A percentile compares a stretch with the other conserved stretches of the same genome.
These are phyloP conservation scores for Drosophila birchii DNA, from an alignment of 2,888 invertebrate genomes.

Conservation along the genomic window DNA sequence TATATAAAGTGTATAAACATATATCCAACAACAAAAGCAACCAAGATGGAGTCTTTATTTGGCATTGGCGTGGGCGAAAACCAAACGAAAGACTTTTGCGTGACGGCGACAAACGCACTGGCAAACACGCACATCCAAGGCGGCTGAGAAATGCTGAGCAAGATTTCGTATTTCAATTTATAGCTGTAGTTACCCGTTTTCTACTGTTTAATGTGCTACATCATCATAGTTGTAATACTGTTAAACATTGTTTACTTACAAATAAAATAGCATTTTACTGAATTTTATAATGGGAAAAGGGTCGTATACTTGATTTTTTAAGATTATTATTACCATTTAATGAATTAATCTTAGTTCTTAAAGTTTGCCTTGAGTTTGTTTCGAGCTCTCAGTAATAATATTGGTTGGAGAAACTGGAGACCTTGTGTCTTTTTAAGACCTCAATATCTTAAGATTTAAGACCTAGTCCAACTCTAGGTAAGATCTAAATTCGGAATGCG, in stretches of 20 bases:
- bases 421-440: background rate
- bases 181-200: slow-evolving; percentile 15
- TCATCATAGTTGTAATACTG: slow-evolving; percentile 7
- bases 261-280: background rate
- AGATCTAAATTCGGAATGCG: too few species aligned
- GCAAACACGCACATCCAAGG: slow-evolving; percentile 2
- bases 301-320: background rate
- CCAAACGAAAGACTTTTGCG: slow-evolving; percentile 45
- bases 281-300: background rate
- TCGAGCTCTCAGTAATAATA: background rate
- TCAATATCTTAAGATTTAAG: background rate
- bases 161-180: slow-evolving; percentile 29
- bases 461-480: too few species aligned
- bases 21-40: background rate
- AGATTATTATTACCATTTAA: background rate
- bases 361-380: background rate
- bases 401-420: background rate
- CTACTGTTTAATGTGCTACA: slow-evolving; percentile 25
- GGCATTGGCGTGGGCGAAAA: slow-evolving; percentile 40
- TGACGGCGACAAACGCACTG: slow-evolving; percentile 44
- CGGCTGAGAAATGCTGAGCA: background rate
- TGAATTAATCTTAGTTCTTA: too few species aligned
- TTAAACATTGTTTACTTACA: background rate
- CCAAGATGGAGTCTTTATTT: slow-evolving; percentile 28
- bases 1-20: background rate